A percentile compares a stretch with the other conserved stretches of the same genome.
Evolutionary conservation across 2,797 vertebrate genomes (phyloP).

Genomic region (Manis crassicaudata): DNA sequence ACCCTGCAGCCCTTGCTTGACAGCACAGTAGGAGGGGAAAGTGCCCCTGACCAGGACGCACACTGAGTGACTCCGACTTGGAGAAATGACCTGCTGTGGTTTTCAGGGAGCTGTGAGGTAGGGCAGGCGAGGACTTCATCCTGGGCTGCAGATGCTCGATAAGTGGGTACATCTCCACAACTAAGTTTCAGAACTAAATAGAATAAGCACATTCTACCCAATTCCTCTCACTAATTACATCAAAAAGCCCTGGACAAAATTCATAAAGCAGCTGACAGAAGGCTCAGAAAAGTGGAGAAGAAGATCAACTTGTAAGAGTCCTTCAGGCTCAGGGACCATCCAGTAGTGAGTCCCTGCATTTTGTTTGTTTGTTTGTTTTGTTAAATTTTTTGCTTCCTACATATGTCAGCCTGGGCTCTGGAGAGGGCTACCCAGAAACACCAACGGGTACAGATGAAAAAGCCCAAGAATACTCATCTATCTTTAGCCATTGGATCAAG

Average conservation of each 20-base stretch:
- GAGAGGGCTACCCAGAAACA: not conserved
- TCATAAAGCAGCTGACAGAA: not conserved
- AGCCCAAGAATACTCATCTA: not conserved
- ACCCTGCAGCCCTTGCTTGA: rapidly evolving
- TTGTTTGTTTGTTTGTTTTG: not conserved
- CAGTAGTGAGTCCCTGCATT: not conserved
- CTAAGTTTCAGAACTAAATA: not conserved
- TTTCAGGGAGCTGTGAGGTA: not conserved
- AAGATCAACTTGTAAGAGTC: not conserved
- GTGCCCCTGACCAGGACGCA: not conserved
- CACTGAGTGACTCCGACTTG: not conserved
- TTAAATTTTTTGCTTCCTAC: not conserved
- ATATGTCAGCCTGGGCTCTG: not conserved
- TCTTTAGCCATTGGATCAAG: not conserved
- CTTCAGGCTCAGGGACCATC: not conserved
- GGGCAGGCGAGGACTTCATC: not conserved
- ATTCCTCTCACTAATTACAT: not conserved
- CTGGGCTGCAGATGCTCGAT: not conserved
- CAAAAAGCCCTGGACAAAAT: not conserved
- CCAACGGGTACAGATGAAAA: not conserved
- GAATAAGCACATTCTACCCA: not conserved
- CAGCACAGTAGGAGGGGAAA: not conserved
- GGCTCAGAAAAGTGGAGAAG: not conserved
- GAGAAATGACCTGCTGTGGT: not conserved
- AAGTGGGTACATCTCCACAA: not conserved